Percentiles rank a stretch among this genome's conserved stretches.
These are phyloP conservation scores for Amaurobius ferox DNA, from an alignment of 2,888 invertebrate species.

Conservation along the genomic window DNA sequence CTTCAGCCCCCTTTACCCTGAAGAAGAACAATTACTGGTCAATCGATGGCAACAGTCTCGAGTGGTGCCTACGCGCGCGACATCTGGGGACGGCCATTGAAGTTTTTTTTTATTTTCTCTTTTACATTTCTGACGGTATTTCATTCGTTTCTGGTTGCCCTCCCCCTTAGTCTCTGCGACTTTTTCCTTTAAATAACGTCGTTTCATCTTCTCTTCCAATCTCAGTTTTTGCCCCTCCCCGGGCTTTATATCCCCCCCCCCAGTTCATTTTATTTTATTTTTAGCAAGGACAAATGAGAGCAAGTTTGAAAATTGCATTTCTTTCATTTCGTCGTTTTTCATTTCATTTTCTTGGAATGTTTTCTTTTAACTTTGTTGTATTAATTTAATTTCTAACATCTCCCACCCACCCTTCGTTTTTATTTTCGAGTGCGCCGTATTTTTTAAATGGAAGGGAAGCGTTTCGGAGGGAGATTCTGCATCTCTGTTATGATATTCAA, in stretches of 20 bases:
- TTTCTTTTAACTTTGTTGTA: constrained; percentile 37
- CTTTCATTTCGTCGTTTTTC: constrained; percentile 55
- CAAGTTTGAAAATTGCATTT: constrained; percentile 67
- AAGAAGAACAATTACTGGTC: constrained; percentile 71
- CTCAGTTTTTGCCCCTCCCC: constrained; percentile 34
- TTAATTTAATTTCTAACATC: constrained; percentile 21
- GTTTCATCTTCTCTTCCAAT: constrained; percentile 66
- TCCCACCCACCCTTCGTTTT: too few relatives aligned
- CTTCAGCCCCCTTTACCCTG: constrained; percentile 67
- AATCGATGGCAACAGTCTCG: constrained; percentile 71
- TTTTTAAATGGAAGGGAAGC: too few relatives aligned
- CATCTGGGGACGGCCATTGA: constrained; percentile 67
- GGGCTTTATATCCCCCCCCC: not conserved
- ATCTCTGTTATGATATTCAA: too few relatives aligned
- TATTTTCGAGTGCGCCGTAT: too few relatives aligned
- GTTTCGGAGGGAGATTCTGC: too few relatives aligned
- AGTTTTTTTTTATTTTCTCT: constrained; percentile 37
- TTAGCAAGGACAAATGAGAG: constrained; percentile 65
- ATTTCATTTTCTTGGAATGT: constrained; percentile 57
- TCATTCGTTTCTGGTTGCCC: constrained; percentile 36
- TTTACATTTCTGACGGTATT: constrained; percentile 61
- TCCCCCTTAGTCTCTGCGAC: constrained; percentile 17
- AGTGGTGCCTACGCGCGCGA: constrained; percentile 61
- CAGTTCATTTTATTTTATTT: constrained; percentile 16
- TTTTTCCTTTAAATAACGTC: constrained; percentile 68